Percentiles rank a stretch among this genome's conserved stretches.
These are phyloP conservation scores for Eristalis intricaria DNA, from an alignment of 2,888 invertebrate species.

Conservation along the genomic window DNA sequence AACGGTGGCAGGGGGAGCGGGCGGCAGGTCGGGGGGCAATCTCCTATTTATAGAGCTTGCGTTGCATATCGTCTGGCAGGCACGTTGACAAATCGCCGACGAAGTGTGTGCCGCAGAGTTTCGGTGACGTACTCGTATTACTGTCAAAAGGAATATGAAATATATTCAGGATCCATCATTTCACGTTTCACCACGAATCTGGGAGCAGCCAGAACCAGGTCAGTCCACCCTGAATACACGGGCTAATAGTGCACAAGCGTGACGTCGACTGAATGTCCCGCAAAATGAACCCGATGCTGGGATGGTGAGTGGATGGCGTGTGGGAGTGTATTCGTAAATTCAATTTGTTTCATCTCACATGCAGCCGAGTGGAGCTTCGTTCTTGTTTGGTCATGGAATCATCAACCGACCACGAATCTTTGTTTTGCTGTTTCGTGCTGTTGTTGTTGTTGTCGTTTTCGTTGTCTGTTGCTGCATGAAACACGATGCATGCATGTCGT, in stretches of 20 bases:
- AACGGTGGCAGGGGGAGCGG: background rate
- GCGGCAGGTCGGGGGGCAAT: too few relatives aligned
- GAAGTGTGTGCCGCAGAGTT: background rate
- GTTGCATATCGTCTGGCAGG: conserved; percentile 52
- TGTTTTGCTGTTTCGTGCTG: conserved; percentile 10
- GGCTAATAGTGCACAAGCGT: background rate
- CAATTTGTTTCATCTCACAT: conserved; percentile 47
- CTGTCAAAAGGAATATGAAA: conserved; percentile 15
- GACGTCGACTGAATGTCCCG: background rate
- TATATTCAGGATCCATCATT: conserved; percentile 38
- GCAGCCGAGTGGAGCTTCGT: conserved; percentile 22
- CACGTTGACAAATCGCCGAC: conserved; percentile 44
- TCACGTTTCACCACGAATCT: conserved; percentile 19
- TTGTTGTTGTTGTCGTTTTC: conserved; percentile 13
- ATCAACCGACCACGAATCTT: conserved; percentile 62
- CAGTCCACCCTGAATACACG: conserved; percentile 11
- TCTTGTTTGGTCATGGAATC: conserved; percentile 61
- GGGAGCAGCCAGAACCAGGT: conserved; percentile 4
- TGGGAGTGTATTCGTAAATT: conserved; percentile 17
- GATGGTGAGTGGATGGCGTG: background rate
- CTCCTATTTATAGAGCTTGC: conserved; percentile 40
- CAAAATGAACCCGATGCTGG: background rate
- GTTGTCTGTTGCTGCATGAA: background rate
- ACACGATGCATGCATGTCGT: background rate
- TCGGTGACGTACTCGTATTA: background rate